Conservation (phyloP, 2,797 vertebrate genomes). For the Phoeniculus purpureus region DNA sequence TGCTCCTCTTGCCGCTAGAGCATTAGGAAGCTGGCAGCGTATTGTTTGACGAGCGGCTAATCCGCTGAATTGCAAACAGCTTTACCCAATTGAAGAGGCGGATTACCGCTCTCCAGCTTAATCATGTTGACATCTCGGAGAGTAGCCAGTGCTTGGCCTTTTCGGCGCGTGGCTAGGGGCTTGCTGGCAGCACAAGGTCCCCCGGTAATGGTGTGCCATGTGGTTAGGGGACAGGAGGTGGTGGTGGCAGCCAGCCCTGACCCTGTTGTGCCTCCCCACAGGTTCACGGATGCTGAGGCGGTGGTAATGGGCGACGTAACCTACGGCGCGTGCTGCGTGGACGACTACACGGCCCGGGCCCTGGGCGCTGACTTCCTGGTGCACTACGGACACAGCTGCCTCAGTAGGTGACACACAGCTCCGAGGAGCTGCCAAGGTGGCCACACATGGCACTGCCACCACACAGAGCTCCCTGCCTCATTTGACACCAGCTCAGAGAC, state of each 20-base stretch:
- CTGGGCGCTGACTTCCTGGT: slow-evolving; percentile 96
- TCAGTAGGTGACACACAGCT: slow-evolving; percentile 76
- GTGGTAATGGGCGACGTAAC: slow-evolving; percentile 98
- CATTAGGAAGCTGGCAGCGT: slow-evolving; percentile 57
- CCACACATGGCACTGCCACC: rapidly evolving
- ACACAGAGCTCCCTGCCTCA: rapidly evolving
- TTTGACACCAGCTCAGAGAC: rapidly evolving
- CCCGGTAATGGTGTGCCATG: rapidly evolving
- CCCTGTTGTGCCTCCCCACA: slow-evolving; percentile 12
- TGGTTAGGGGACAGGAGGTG: neutral
- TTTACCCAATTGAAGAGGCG: slow-evolving; percentile 70
- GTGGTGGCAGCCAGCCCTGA: neutral
- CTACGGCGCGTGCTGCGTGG: slow-evolving; percentile 96
- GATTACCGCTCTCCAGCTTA: slow-evolving; percentile 67
- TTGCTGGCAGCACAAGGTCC: neutral
- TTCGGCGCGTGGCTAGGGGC: neutral
- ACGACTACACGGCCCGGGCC: slow-evolving; percentile 94
- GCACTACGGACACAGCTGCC: slow-evolving; percentile 97
- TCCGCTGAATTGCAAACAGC: slow-evolving; percentile 73
- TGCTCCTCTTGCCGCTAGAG: neutral
- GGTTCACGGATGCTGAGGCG: slow-evolving; percentile 91
- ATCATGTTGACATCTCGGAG: slow-evolving; percentile 66
- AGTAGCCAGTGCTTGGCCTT: slow-evolving; percentile 41
- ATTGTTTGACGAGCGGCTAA: slow-evolving; percentile 70
- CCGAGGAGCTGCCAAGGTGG: neutral